Evolutionary conservation across 1,140 invertebrate genomes (phyloP).

Genomic region (Drosophila willistoni): DNA sequence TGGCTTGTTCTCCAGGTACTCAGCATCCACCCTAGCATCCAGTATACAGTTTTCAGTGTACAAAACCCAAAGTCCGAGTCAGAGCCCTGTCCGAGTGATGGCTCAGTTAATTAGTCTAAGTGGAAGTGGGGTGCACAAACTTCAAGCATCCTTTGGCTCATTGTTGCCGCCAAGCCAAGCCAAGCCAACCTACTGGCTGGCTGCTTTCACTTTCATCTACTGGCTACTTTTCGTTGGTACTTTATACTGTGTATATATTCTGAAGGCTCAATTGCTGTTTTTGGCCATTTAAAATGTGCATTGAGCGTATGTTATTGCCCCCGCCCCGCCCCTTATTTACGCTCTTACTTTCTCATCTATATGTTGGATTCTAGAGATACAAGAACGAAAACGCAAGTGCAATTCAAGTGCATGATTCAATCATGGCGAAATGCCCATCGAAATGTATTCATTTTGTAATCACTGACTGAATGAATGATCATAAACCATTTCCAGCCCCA

Average conservation of each 20-base stretch:
- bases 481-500: slow-evolving; percentile 28
- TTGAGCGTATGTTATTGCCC: slow-evolving; percentile 37
- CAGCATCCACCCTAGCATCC: not conserved
- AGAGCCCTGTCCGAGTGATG: slow-evolving; percentile 56
- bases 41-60: not conserved
- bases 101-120: slow-evolving; percentile 80
- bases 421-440: not conserved
- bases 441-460: slow-evolving; percentile 5
- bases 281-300: slow-evolving; percentile 64
- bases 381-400: not conserved
- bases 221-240: not conserved
- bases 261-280: slow-evolving; percentile 50
- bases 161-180: slow-evolving; percentile 54
- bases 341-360: not conserved
- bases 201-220: slow-evolving; percentile 55
- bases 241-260: not conserved
- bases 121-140: slow-evolving; percentile 75
- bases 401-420: not conserved
- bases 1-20: slow-evolving; percentile 3
- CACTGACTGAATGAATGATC: slow-evolving; percentile 16
- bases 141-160: slow-evolving; percentile 54
- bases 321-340: not conserved
- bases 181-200: slow-evolving; percentile 11
- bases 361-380: not conserved
- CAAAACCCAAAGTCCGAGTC: not conserved